Evolutionary conservation across 2,888 invertebrate genomes (phyloP).

Genomic region (Prenolepis imparis): DNA sequence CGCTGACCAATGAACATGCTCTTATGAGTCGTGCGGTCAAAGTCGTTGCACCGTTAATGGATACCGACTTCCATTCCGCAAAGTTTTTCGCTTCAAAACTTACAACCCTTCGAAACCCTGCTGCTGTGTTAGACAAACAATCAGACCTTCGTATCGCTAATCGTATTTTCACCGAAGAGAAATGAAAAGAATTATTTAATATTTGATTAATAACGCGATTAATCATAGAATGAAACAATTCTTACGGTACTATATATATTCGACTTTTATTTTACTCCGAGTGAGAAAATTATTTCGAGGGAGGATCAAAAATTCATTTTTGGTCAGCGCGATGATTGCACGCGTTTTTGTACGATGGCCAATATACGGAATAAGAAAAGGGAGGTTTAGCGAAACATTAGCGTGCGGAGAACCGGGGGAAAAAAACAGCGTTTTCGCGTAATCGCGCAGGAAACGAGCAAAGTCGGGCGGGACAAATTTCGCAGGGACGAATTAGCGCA

Average conservation of each 20-base stretch:
- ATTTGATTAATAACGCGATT: neutral
- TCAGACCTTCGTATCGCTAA: neutral
- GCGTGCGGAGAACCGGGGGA: constrained; percentile 52
- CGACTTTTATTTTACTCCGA: neutral
- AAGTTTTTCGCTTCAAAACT: constrained; percentile 28
- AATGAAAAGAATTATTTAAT: neutral
- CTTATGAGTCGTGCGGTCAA: constrained; percentile 60
- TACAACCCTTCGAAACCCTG: neutral
- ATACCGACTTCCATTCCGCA: constrained; percentile 12
- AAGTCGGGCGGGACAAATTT: constrained; percentile 77
- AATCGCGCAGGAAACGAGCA: constrained; percentile 63
- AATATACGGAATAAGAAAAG: constrained; percentile 42
- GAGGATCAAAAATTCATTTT: constrained; percentile 1
- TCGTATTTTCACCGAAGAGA: neutral
- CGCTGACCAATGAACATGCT: constrained; percentile 68
- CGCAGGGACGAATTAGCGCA: constrained; percentile 83
- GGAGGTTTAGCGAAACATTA: constrained; percentile 71
- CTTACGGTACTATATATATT: neutral
- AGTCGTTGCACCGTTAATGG: constrained; percentile 25
- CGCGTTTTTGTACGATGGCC: neutral
- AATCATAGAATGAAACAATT: neutral
- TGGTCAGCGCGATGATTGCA: constrained; percentile 11
- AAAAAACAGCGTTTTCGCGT: constrained; percentile 51
- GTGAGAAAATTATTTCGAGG: neutral
- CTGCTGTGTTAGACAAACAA: neutral